These are phyloP conservation scores for Myotis yumanensis DNA, from an alignment of 2,113 vertebrate species.

Conservation along the genomic window DNA sequence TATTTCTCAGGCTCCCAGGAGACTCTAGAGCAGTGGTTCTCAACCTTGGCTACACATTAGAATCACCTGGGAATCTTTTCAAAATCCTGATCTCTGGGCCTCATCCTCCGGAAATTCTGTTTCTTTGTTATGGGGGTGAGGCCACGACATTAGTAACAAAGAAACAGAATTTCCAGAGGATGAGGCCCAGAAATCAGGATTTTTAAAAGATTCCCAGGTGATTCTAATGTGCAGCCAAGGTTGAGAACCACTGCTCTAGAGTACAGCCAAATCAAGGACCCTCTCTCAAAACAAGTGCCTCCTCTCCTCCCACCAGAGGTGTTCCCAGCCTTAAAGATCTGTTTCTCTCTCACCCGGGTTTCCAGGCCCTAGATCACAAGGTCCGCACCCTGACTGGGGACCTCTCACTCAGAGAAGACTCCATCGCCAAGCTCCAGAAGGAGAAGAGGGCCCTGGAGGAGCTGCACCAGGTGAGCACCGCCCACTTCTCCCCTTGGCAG, in stretches of 20 bases:
- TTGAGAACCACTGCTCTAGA: too few species aligned
- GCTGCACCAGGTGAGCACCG: conserved; percentile 71
- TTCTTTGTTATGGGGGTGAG: too few species aligned
- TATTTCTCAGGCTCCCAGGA: background rate
- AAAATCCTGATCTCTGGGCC: too few species aligned
- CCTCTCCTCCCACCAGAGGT: background rate
- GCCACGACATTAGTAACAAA: too few species aligned
- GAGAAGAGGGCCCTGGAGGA: conserved; percentile 75
- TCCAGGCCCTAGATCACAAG: conserved; percentile 76
- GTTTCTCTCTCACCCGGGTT: background rate
- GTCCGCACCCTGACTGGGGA: conserved; percentile 67
- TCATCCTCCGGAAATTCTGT: too few species aligned
- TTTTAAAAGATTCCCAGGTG: too few species aligned
- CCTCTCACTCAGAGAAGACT: conserved; percentile 73
- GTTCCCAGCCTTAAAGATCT: background rate
- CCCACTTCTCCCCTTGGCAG: background rate
- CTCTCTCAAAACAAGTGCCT: background rate
- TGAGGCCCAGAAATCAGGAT: too few species aligned
- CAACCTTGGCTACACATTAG: too few species aligned
- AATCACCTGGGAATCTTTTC: too few species aligned
- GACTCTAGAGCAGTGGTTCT: background rate
- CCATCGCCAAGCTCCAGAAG: conserved; percentile 77
- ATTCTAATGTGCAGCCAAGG: too few species aligned
- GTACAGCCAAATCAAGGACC: background rate
- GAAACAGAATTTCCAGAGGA: too few species aligned